phyloP scores from a whole-genome alignment of 2,888 invertebrate species.

The Conomelus anceps region DNA sequence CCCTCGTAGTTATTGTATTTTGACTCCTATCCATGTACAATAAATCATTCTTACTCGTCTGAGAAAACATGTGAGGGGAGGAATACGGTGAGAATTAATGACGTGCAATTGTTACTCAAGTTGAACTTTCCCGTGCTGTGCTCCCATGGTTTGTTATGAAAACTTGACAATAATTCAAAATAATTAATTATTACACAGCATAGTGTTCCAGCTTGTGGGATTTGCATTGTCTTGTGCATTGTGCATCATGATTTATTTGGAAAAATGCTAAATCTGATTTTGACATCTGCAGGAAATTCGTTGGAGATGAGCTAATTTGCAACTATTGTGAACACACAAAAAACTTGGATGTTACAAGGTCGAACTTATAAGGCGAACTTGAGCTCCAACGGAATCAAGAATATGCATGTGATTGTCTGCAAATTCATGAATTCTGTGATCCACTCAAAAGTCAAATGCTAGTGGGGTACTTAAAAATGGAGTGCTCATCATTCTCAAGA shows the following conservation, averaged over 20 bases:
- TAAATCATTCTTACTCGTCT: conserved; percentile 7
- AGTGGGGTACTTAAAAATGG: too few species aligned
- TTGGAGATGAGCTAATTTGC: not conserved
- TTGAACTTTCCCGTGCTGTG: not conserved
- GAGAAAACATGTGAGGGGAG: conserved; percentile 6
- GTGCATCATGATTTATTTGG: not conserved
- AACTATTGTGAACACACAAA: not conserved
- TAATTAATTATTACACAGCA: not conserved
- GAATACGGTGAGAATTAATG: conserved; percentile 48
- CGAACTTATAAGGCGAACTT: not conserved
- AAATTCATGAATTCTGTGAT: too few species aligned
- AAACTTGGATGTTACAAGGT: not conserved
- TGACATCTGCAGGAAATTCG: not conserved
- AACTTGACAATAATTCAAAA: not conserved
- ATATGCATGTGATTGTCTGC: not conserved
- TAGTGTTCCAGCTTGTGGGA: not conserved
- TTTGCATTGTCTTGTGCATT: not conserved
- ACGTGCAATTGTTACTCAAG: not conserved
- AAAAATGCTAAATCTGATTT: not conserved
- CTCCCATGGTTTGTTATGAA: not conserved
- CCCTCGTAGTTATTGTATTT: not conserved
- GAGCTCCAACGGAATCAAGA: not conserved
- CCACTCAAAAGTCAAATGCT: too few species aligned
- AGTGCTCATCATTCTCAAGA: too few species aligned
- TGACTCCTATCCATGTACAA: not conserved